A percentile compares a stretch with the other conserved stretches of the same genome.
Conservation (phyloP, 2,797 vertebrate species). For the Morelia viridis region DNA sequence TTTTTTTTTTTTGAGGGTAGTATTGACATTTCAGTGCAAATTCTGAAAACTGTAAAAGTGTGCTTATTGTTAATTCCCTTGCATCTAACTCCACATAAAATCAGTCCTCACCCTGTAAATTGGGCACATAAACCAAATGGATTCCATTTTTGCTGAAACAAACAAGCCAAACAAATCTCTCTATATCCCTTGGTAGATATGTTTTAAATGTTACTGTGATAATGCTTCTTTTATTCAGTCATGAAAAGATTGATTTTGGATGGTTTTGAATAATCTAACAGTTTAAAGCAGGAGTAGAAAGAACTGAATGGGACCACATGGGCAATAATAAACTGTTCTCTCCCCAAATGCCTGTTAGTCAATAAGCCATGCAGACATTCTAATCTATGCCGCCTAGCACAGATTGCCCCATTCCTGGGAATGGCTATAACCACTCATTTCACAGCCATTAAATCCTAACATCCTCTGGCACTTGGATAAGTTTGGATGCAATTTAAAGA, state of each 20-base stretch:
- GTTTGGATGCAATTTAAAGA: neutral
- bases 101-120: neutral
- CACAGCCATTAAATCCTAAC: neutral
- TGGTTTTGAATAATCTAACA: neutral
- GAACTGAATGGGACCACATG: neutral
- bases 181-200: neutral
- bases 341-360: neutral
- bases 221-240: conserved; percentile 25
- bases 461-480: neutral
- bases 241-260: conserved; percentile 16
- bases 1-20: neutral
- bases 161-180: neutral
- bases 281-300: neutral
- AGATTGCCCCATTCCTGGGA: neutral
- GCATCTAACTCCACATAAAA: neutral
- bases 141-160: neutral
- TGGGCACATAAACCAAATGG: neutral
- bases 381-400: neutral
- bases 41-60: neutral
- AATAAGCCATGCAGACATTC: neutral
- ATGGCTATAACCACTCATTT: neutral
- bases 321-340: neutral
- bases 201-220: neutral
- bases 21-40: neutral
- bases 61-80: neutral